These are phyloP conservation scores for Ochropleura plecta DNA, from an alignment of 2,888 invertebrate genomes.

Conservation along the genomic window DNA sequence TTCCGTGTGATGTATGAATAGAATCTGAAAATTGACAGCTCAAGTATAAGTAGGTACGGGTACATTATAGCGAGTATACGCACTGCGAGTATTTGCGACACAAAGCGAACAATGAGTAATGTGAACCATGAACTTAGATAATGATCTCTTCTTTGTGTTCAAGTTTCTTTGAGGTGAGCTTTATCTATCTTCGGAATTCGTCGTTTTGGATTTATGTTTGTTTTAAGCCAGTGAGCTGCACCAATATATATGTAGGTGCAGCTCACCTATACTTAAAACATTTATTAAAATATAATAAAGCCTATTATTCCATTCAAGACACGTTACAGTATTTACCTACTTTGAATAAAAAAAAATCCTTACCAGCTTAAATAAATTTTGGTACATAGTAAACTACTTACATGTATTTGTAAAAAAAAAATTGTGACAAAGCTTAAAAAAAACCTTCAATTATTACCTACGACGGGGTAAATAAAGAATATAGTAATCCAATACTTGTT, in stretches of 20 bases:
- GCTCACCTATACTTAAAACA: not conserved
- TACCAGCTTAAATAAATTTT: too few relatives aligned
- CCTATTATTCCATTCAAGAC: too few relatives aligned
- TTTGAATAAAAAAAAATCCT: too few relatives aligned
- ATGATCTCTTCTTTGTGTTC: constrained; percentile 54
- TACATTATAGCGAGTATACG: constrained; percentile 40
- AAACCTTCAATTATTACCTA: too few relatives aligned
- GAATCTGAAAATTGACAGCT: constrained; percentile 59
- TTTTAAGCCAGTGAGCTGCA: constrained; percentile 15
- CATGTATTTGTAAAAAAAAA: too few relatives aligned
- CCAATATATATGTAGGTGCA: not conserved
- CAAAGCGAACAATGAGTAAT: constrained; percentile 55
- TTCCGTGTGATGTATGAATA: constrained; percentile 61
- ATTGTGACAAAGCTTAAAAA: too few relatives aligned
- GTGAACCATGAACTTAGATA: constrained; percentile 64
- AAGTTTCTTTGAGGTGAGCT: constrained; percentile 51
- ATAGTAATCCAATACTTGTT: too few relatives aligned
- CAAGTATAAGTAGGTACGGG: constrained; percentile 50
- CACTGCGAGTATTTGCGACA: constrained; percentile 57
- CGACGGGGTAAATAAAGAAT: too few relatives aligned
- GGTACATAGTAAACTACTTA: too few relatives aligned
- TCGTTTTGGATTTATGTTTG: constrained; percentile 36
- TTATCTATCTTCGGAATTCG: constrained; percentile 48
- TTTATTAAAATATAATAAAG: too few relatives aligned
- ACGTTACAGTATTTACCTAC: too few relatives aligned